phyloP scores from a whole-genome alignment of 2,888 invertebrate species.

The Lepidochitona cinerea region DNA sequence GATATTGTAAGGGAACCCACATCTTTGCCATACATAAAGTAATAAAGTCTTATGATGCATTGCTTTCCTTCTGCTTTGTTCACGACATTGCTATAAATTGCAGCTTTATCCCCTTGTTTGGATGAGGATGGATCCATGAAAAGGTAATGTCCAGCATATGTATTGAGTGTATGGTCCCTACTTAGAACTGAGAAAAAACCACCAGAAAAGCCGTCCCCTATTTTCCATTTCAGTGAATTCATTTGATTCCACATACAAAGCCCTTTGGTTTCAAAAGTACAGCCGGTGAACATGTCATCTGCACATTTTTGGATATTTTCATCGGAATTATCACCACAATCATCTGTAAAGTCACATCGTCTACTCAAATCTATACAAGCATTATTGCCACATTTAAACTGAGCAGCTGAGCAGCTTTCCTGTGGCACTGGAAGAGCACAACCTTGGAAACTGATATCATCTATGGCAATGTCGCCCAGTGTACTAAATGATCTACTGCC shows the following conservation, averaged over 20 bases:
- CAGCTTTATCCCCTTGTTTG: slow-evolving; percentile 42
- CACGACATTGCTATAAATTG: slow-evolving; percentile 42
- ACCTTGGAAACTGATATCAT: slow-evolving; percentile 46
- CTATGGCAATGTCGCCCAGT: slow-evolving; percentile 59
- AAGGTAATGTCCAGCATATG: slow-evolving; percentile 51
- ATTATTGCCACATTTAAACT: slow-evolving; percentile 22
- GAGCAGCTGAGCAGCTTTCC: slow-evolving; percentile 12
- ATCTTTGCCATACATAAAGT: slow-evolving; percentile 31
- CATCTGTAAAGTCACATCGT: slow-evolving; percentile 32
- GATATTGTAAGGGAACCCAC: slow-evolving; percentile 27
- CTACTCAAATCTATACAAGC: slow-evolving; percentile 18
- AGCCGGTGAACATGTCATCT: slow-evolving; percentile 46
- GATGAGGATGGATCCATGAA: slow-evolving; percentile 55
- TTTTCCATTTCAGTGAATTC: slow-evolving; percentile 67
- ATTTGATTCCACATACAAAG: slow-evolving; percentile 45
- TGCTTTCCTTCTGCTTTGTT: slow-evolving; percentile 12
- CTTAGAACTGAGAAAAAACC: slow-evolving; percentile 59
- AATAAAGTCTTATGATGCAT: slow-evolving; percentile 19
- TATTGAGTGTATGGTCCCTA: slow-evolving; percentile 61
- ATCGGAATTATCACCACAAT: slow-evolving; percentile 34
- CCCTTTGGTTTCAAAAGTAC: slow-evolving; percentile 52
- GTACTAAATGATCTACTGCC: slow-evolving; percentile 45
- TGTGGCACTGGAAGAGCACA: slow-evolving; percentile 18
- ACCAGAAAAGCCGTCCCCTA: slow-evolving; percentile 50
- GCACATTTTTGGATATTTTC: slow-evolving; percentile 32